Evolutionary conservation across 2,797 vertebrate genomes (phyloP), one percentile per base, ranked within the genome.

Genomic region (Channa striata): DNA sequence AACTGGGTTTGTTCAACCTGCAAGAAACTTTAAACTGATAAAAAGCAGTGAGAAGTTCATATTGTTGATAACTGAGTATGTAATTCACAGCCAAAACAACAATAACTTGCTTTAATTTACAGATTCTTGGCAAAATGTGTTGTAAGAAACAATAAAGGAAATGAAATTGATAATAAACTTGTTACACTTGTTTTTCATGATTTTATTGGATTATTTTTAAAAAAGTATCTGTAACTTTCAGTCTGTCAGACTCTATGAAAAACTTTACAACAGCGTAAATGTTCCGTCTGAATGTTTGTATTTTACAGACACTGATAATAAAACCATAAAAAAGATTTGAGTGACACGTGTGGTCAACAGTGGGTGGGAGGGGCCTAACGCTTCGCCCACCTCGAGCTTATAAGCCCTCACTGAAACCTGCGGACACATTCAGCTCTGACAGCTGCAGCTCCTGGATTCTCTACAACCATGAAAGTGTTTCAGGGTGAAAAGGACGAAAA

Each of bases 391-490:
- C 8, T 16, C 0, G 0, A 6, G 17, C 0, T 65, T 81, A 72
- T 83, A 83, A 43, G 2, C 33, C 14, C 37, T 11, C 8, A 0
- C 33, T 9, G 47, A 4, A 5, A 11, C 0, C 2, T 0, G 17
- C 0, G 14, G 8, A 0, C 42, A 65, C 68, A 67, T 19, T 65
- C 42, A 47, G 36, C 61, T 37, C 1, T 11, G 16, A 54, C 74
- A 49, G 51, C 11, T 16, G 40, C 36, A 23, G 11, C 0, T 48
- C 25, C 20, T 48, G 34, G 47, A 59, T n/a, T 48, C 33, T 6
- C 8, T 43, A 43, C 39, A 40, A 83, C 8, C 67, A 86, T 83
- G 84, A 83, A 83, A 44, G 1, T 72, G 33, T 8, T 67, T 50
- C 81, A 83, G 5, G 70, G 75, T 23, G 53, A 34, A 37, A 63